These are phyloP conservation scores for Tauraco erythrolophus DNA, from an alignment of 2,113 vertebrate species.

Conservation along the genomic window DNA sequence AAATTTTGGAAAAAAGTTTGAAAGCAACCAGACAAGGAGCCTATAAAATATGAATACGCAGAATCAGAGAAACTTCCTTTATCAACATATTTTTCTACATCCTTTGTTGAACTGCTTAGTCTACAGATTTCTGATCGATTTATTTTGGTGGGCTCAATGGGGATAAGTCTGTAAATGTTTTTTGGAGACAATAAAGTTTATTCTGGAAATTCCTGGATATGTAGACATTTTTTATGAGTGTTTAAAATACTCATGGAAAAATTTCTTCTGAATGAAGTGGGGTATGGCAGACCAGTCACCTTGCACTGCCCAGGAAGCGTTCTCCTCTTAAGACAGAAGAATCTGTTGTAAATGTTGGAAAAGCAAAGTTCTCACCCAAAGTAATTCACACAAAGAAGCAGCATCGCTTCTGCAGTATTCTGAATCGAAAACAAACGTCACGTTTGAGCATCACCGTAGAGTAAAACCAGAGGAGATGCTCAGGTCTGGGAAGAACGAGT, in stretches of 20 bases:
- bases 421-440: neutral
- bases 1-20: neutral
- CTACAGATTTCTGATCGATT: neutral
- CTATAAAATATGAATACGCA: neutral
- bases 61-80: neutral
- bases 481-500: neutral
- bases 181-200: neutral
- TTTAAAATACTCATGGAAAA: neutral
- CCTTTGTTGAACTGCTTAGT: neutral
- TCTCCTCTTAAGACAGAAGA: neutral
- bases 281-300: neutral
- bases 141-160: neutral
- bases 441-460: neutral
- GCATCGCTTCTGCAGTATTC: neutral
- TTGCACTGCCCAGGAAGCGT: neutral
- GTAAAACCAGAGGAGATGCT: neutral
- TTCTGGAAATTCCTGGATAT: neutral
- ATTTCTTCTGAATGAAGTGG: neutral
- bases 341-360: neutral
- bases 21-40: neutral
- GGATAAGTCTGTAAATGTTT: neutral
- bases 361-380: neutral
- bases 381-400: neutral
- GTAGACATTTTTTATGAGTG: neutral
- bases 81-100: neutral